Conservation (phyloP, 2,797 vertebrate genomes). For the Smutsia gigantea region DNA sequence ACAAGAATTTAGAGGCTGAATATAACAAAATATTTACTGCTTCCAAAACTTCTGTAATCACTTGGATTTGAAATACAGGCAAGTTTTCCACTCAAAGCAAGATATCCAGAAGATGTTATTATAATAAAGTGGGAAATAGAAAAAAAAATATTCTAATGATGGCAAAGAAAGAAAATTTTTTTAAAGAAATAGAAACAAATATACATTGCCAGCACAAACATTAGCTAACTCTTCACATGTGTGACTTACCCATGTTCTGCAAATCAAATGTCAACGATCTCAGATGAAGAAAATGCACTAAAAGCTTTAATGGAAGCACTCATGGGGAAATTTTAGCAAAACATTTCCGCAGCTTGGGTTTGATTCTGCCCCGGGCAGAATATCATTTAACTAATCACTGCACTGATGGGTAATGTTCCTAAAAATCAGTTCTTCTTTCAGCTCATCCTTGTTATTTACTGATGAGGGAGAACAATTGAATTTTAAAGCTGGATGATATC, state of each 20-base stretch:
- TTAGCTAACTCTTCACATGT: background rate
- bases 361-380: background rate
- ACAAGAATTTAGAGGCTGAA: constrained; percentile 30
- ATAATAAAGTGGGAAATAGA: constrained; percentile 1
- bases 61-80: constrained; percentile 46
- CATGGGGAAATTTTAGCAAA: constrained; percentile 9
- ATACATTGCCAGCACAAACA: constrained; percentile 18
- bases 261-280: constrained; percentile 21
- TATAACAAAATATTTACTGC: constrained; percentile 39
- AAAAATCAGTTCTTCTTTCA: constrained; percentile 32
- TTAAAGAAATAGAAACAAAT: background rate
- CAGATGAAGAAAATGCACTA: background rate
- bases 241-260: background rate
- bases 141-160: background rate
- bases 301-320: constrained; percentile 10
- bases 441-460: background rate
- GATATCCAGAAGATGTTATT: constrained; percentile 46
- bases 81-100: constrained; percentile 36
- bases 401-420: background rate
- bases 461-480: background rate
- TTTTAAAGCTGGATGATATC: background rate
- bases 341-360: background rate
- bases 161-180: background rate
- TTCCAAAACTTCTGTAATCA: constrained; percentile 50
- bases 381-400: constrained; percentile 9